Evolutionary conservation across 2,113 vertebrate species (phyloP), one percentile per base, ranked within the genome.

Genomic region (Elachura formosa): DNA sequence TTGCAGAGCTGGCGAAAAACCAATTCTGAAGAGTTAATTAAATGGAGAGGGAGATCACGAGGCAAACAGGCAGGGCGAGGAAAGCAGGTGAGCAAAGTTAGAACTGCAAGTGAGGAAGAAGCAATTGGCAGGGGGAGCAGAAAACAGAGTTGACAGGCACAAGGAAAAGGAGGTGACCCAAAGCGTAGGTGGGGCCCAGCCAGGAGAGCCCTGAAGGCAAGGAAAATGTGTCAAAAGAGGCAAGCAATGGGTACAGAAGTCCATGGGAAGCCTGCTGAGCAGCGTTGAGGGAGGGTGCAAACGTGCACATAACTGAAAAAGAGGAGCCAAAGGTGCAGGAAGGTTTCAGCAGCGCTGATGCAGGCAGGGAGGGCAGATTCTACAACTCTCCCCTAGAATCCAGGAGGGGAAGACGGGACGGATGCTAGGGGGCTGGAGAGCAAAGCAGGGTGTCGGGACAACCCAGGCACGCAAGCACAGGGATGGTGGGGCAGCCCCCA

Each of bases 11-110:
- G 94, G 96, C 92, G 82, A 64, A 88, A 96, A 41, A 21, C 63
- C 94, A 96, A 85, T 88, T 95, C 84, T 94, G 92, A 93, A 63
- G 51, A 93, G 85, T 86, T 93, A 92, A 94, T 94, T 96, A 93
- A 84, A 83, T 48, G 48, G 81, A 89, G 77, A 85, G 76, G 19
- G 85, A 91, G 89, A 89, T 93, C 95, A 93, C 88, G 71, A 92
- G 94, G 83, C 58, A 71, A 94, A 94, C 76, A 87, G 88, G 93
- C 93, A 94, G 88, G 87, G 81, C 7, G 6, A 95, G 76, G 77
- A 84, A 85, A 93, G 66, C 69, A 77, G 61, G 89, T 14, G 73
- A 91, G 79, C 64, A 54, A 62, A 93, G 67, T 69, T 91, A 96
- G 85, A 88, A 86, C 78, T 68, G 28, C 49, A 66, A 88, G 76